These are phyloP conservation scores for Eufriesea mexicana DNA, from an alignment of 1,140 invertebrate genomes.

Conservation along the genomic window DNA sequence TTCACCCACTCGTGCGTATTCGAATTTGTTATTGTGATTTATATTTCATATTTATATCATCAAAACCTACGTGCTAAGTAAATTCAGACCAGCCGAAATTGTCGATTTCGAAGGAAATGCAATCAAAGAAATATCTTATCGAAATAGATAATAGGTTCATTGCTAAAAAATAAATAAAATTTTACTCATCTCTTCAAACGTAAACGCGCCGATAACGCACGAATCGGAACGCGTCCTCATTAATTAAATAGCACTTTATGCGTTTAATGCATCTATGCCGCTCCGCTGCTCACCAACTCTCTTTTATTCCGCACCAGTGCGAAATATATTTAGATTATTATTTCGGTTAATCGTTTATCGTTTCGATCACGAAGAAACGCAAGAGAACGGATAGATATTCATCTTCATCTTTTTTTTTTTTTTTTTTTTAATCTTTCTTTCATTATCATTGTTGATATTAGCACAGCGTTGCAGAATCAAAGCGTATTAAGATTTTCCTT, in stretches of 20 bases:
- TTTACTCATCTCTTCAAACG: slow-evolving; percentile 66
- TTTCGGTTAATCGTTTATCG: slow-evolving; percentile 47
- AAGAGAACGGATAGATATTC: slow-evolving; percentile 62
- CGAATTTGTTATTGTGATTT: slow-evolving; percentile 69
- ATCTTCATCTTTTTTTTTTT: slow-evolving; percentile 13
- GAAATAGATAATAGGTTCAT: slow-evolving; percentile 73
- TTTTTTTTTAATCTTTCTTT: slow-evolving; percentile 22
- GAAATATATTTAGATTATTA: slow-evolving; percentile 69
- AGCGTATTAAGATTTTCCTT: slow-evolving; percentile 70
- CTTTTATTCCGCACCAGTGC: slow-evolving; percentile 78
- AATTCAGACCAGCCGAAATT: slow-evolving; percentile 82
- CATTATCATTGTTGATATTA: slow-evolving; percentile 73
- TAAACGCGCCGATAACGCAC: slow-evolving; percentile 56
- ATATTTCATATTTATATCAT: slow-evolving; percentile 71
- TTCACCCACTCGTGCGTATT: slow-evolving; percentile 54
- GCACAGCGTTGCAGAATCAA: slow-evolving; percentile 75
- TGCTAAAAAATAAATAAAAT: slow-evolving; percentile 79
- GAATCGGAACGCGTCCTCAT: slow-evolving; percentile 34
- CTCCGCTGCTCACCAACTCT: slow-evolving; percentile 15
- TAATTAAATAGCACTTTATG: slow-evolving; percentile 75
- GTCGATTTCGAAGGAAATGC: slow-evolving; percentile 73
- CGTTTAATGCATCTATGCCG: slow-evolving; percentile 60
- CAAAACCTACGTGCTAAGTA: slow-evolving; percentile 78
- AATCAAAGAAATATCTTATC: slow-evolving; percentile 71
- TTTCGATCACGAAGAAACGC: slow-evolving; percentile 57